These are phyloP conservation scores for Sarcophaga variegata DNA, from an alignment of 2,888 invertebrate genomes.

Conservation along the genomic window DNA sequence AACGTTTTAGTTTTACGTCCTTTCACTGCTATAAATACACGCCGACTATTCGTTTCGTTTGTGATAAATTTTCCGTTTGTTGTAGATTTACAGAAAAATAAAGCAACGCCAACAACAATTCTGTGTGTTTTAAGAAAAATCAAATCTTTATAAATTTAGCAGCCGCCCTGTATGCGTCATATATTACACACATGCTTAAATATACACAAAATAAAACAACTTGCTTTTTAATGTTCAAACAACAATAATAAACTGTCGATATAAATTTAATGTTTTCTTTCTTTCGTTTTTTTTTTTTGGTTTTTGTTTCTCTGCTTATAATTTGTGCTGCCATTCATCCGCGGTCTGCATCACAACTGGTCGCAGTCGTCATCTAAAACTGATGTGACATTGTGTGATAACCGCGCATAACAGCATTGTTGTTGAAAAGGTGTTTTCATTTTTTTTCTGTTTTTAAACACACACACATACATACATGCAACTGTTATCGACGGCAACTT, in stretches of 20 bases:
- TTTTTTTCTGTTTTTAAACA: background rate
- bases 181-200: conserved; percentile 7
- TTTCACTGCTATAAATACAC: conserved; percentile 62
- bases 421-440: background rate
- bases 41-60: conserved; percentile 57
- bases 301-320: too few relatives aligned
- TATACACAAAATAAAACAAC: background rate
- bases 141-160: conserved; percentile 55
- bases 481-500: too few relatives aligned
- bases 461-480: background rate
- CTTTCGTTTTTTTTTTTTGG: conserved; percentile 25
- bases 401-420: conserved; percentile 16
- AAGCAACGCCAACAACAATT: background rate
- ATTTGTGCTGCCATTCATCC: conserved; percentile 29
- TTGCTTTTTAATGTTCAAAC: conserved; percentile 32
- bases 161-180: conserved; percentile 62
- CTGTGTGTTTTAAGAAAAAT: background rate
- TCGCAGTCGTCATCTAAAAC: conserved; percentile 37
- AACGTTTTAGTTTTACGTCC: conserved; percentile 46
- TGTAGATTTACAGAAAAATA: conserved; percentile 37
- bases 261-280: conserved; percentile 39
- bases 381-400: conserved; percentile 48
- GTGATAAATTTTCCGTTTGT: conserved; percentile 44
- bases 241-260: conserved; percentile 40
- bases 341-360: conserved; percentile 39